These are phyloP conservation scores for Thomomys bottae DNA, from an alignment of 2,113 vertebrate genomes.

Conservation along the genomic window DNA sequence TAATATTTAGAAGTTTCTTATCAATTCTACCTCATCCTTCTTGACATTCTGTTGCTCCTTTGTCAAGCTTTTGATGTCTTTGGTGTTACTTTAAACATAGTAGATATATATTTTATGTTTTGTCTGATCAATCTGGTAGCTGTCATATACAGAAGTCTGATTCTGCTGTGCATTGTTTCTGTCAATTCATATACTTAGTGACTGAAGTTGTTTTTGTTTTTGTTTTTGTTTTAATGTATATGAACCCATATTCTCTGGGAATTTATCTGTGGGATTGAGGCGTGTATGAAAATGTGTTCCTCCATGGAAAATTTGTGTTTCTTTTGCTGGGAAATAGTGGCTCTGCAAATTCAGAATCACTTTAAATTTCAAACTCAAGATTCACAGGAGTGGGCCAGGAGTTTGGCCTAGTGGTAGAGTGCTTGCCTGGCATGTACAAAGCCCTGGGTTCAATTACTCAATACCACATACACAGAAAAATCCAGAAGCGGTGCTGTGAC, in stretches of 20 bases:
- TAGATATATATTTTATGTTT: background rate
- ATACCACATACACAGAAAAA: too few species aligned
- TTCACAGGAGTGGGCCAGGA: too few species aligned
- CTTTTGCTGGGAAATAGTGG: background rate
- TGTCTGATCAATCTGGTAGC: background rate
- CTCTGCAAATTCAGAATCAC: constrained; percentile 4
- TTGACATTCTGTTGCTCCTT: background rate
- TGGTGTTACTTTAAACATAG: constrained; percentile 13
- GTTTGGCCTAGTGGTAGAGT: too few species aligned
- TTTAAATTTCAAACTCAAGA: constrained; percentile 16
- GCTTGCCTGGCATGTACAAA: too few species aligned
- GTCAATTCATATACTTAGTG: background rate
- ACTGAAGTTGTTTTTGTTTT: too few species aligned
- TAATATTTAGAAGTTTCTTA: constrained; percentile 45
- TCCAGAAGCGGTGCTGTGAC: too few species aligned
- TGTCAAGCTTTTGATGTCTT: constrained; percentile 2
- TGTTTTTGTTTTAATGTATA: background rate
- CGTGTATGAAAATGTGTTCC: background rate
- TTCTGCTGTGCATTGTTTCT: background rate
- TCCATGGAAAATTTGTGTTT: background rate
- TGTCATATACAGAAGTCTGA: background rate
- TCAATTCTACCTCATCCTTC: background rate
- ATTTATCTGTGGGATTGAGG: background rate
- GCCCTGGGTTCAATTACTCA: too few species aligned
- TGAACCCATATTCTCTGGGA: constrained; percentile 40